Base-by-base conservation (phyloP, 2,113 vertebrate genomes). In the Paratilapia polleni region DNA sequence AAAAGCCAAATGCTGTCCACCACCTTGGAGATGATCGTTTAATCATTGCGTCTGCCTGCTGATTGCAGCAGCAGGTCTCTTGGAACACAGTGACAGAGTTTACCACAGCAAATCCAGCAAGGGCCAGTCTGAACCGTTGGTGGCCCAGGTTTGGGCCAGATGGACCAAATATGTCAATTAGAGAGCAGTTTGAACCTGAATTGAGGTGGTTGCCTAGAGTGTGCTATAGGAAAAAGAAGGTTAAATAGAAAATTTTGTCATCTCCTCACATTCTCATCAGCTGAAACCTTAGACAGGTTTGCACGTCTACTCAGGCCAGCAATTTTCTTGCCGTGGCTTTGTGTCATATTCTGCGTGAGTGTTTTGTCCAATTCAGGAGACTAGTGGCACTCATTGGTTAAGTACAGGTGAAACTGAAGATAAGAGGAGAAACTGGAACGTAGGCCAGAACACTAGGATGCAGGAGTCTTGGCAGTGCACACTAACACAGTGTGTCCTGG, bases 21-120 rank as follows among this genome's bases (percentile, higher is more conserved):
- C 82, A 85, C 89, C 84, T 89, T 88, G 87, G 73, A 91, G 68
- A 85, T 84, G 63, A 90, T 74, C 12, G 28, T 94, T 91, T 91
- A 93, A 93, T 94, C 86, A 92, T 89, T 73, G 87, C 57, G 83
- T 79, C 64, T 84, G 80, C 60, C 78, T 66, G 80, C 87, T 84
- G 89, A 83, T 83, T 61, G 59, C 1, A 87, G 80, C 90, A 89
- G 90, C 79, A 66, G 19, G 88, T 88, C 86, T 89, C 60, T 85
- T 93, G 94, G 91, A 20, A 81, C 28, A 17, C 78, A 74, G 74
- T 66, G 62, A 80, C 82, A 83, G 63, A 86, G 76, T 66, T 43
- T 78, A 76, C 49, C 62, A 56, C 83, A 70, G 76, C 3, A 60
- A 57, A 60, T 80, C 70, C 63, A 80, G n/a, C 22, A 41, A 61